A percentile compares a stretch with the other conserved stretches of the same genome.
These are phyloP conservation scores for Bombus ignitus DNA, from an alignment of 1,140 invertebrate species.

Conservation along the genomic window DNA sequence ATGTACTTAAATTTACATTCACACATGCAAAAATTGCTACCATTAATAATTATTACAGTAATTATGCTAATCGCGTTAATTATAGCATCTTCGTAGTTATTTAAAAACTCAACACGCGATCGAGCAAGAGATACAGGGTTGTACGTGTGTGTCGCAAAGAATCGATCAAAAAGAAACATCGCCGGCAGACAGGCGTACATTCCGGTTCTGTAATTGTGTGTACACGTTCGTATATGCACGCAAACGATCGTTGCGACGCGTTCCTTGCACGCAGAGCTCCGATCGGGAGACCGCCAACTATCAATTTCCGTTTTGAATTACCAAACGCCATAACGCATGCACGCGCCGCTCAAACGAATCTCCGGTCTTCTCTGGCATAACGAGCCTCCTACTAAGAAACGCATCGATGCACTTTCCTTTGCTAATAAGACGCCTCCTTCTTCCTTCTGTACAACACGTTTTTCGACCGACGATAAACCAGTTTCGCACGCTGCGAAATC, in stretches of 20 bases:
- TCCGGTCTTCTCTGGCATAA: slow-evolving; percentile 60
- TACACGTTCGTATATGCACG: neutral
- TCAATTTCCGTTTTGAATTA: slow-evolving; percentile 78
- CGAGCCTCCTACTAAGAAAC: slow-evolving; percentile 50
- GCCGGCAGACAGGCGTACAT: slow-evolving; percentile 25
- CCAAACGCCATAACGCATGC: slow-evolving; percentile 66
- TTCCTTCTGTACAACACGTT: neutral
- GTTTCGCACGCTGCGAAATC: neutral
- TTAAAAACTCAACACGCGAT: neutral
- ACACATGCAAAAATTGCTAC: neutral
- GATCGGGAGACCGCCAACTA: slow-evolving; percentile 69
- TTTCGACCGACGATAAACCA: slow-evolving; percentile 13
- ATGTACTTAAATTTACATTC: neutral
- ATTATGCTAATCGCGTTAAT: neutral
- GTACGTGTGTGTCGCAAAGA: neutral
- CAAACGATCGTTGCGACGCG: slow-evolving; percentile 14
- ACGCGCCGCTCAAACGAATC: slow-evolving; percentile 68
- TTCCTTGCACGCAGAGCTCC: slow-evolving; percentile 41
- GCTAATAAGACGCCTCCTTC: slow-evolving; percentile 29
- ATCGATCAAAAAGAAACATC: slow-evolving; percentile 42
- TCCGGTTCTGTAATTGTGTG: slow-evolving; percentile 23
- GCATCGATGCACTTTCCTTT: slow-evolving; percentile 40
- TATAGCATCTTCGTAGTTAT: neutral
- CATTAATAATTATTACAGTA: neutral
- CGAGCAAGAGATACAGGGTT: neutral